Conservation (phyloP, 2,797 vertebrate genomes). For the Pangasius larnaudii region DNA sequence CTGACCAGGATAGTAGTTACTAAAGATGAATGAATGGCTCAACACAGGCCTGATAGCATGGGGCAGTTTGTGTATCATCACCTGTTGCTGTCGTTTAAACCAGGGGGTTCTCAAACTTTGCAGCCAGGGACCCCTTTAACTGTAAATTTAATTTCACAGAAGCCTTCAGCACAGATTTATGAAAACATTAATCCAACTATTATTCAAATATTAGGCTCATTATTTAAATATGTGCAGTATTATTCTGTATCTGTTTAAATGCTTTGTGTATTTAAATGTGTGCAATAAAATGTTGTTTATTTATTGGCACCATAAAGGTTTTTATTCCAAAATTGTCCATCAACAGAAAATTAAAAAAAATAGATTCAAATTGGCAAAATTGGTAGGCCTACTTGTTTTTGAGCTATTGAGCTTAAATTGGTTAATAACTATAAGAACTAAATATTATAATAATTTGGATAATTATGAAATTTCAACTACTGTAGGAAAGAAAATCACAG, state of each 20-base stretch:
- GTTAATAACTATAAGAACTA: slow-evolving; percentile 1
- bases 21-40: background rate
- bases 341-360: background rate
- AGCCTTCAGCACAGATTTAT: background rate
- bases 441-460: background rate
- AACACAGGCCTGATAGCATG: background rate
- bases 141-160: background rate
- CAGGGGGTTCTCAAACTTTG: background rate
- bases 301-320: background rate
- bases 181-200: background rate
- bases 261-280: background rate
- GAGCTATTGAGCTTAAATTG: background rate
- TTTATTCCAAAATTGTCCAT: background rate
- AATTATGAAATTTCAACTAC: background rate
- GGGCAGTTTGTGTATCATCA: background rate
- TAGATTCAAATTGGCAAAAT: background rate
- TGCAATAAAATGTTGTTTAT: background rate
- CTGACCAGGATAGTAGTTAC: background rate
- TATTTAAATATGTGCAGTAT: background rate
- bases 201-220: background rate
- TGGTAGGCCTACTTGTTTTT: background rate
- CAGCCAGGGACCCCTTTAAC: background rate
- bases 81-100: background rate
- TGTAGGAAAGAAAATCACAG: background rate
- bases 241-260: background rate